Evolutionary conservation across 2,113 vertebrate species (phyloP).

Genomic region (Platichthys stellatus): DNA sequence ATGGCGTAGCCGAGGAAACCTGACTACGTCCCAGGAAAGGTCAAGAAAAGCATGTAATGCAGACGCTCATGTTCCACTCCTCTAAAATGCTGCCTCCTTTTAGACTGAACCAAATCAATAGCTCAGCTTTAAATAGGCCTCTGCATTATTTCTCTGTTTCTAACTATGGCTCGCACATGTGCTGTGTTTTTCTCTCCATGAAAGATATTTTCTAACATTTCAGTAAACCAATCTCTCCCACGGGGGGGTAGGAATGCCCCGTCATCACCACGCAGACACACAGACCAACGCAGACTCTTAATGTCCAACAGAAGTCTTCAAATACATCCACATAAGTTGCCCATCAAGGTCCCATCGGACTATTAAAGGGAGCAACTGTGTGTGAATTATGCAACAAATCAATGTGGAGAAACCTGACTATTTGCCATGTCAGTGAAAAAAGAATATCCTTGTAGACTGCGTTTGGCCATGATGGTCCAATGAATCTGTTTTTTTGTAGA

Average conservation of each 20-base stretch:
- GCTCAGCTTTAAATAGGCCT: conserved; percentile 70
- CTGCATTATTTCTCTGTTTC: conserved; percentile 60
- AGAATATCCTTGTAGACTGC: conserved; percentile 4
- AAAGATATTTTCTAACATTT: conserved; percentile 53
- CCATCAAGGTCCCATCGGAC: conserved; percentile 50
- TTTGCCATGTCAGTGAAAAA: conserved; percentile 55
- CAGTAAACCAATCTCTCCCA: conserved; percentile 55
- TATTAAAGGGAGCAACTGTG: conserved; percentile 28
- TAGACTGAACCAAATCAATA: conserved; percentile 71
- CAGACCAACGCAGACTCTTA: conserved; percentile 13
- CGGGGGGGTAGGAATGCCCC: conserved; percentile 40
- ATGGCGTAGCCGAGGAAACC: conserved; percentile 69
- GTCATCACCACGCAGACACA: conserved; percentile 45
- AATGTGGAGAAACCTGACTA: conserved; percentile 63
- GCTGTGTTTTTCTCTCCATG: conserved; percentile 30
- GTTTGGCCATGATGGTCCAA: conserved; percentile 38
- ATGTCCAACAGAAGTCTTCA: conserved; percentile 39
- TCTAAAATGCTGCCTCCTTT: conserved; percentile 45
- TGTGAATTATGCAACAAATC: conserved; percentile 76
- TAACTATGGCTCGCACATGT: conserved; percentile 68
- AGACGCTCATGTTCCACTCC: conserved; percentile 56
- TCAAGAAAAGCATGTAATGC: conserved; percentile 72
- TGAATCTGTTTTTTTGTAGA: conserved; percentile 7
- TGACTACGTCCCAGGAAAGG: conserved; percentile 73
- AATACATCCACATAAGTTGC: conserved; percentile 44